Conservation (phyloP, 2,113 vertebrate species). For the Chlamydotis undulata region DNA sequence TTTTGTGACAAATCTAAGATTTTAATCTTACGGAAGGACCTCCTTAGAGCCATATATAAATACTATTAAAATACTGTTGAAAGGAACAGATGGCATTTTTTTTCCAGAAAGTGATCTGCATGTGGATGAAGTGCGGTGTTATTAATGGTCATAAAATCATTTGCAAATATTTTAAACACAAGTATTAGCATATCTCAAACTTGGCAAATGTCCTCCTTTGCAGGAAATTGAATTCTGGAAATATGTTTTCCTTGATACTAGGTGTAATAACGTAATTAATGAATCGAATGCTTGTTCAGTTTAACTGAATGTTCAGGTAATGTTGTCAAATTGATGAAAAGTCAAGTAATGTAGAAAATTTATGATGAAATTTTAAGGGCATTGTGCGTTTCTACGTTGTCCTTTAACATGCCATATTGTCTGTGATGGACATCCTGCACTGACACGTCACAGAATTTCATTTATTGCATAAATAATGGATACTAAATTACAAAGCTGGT, state of each 20-base stretch:
- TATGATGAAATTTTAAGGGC: not conserved
- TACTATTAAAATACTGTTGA: not conserved
- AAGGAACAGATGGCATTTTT: conserved; percentile 34
- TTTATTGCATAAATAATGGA: not conserved
- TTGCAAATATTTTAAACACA: conserved; percentile 45
- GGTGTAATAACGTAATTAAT: not conserved
- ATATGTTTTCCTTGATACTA: not conserved
- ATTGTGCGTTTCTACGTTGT: not conserved
- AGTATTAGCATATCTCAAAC: not conserved
- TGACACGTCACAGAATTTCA: not conserved
- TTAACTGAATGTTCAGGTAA: not conserved
- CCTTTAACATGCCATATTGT: not conserved
- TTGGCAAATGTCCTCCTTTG: not conserved
- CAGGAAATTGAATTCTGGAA: conserved; percentile 15
- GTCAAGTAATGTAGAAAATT: not conserved
- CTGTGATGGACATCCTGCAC: not conserved
- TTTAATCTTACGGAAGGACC: not conserved
- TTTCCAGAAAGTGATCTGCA: not conserved
- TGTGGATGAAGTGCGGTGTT: conserved; percentile 14
- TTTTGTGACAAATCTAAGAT: conserved; percentile 25
- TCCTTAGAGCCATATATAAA: not conserved
- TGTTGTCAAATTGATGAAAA: not conserved
- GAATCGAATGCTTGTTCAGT: not conserved
- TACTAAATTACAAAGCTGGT: not conserved
- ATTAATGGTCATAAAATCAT: conserved; percentile 31